phyloP scores from a whole-genome alignment of 2,113 vertebrate species.

The Rattus rattus region DNA sequence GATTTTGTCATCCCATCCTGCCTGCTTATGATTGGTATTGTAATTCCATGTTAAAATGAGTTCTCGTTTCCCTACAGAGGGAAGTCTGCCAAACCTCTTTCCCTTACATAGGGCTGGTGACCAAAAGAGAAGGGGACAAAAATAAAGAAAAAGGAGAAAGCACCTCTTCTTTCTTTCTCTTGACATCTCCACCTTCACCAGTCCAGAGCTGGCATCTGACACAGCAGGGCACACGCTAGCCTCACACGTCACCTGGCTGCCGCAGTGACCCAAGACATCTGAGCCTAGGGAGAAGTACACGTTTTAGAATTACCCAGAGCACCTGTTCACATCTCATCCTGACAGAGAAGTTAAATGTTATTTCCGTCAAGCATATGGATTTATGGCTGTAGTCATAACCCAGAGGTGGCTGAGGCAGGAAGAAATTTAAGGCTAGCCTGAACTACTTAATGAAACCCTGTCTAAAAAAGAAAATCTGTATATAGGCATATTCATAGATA shows the following conservation, averaged over 20 bases:
- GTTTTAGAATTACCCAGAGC: background rate
- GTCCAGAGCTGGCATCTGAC: slow-evolving; percentile 65
- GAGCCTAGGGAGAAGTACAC: background rate
- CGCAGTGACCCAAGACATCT: background rate
- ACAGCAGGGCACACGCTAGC: slow-evolving; percentile 11
- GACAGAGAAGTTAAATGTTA: background rate
- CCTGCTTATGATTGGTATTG: slow-evolving; percentile 81
- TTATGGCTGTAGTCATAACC: background rate
- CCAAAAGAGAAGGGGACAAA: slow-evolving; percentile 65
- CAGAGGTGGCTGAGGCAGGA: background rate
- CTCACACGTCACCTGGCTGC: background rate
- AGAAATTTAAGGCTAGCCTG: background rate
- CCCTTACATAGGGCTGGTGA: slow-evolving; percentile 77
- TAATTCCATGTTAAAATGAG: slow-evolving; percentile 55
- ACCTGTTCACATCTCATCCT: background rate
- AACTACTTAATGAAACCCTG: background rate
- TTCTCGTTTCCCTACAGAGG: slow-evolving; percentile 70
- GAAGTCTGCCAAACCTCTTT: slow-evolving; percentile 82
- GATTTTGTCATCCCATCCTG: slow-evolving; percentile 8
- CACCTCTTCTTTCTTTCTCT: slow-evolving; percentile 75
- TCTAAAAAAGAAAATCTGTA: background rate
- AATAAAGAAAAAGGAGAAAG: slow-evolving; percentile 69
- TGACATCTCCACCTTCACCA: slow-evolving; percentile 69
- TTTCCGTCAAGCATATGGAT: background rate
- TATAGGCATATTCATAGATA: background rate